A percentile compares a stretch with the other conserved stretches of the same genome.
Evolutionary conservation across 2,113 vertebrate genomes (phyloP).

Genomic region (Pedionomus torquatus): DNA sequence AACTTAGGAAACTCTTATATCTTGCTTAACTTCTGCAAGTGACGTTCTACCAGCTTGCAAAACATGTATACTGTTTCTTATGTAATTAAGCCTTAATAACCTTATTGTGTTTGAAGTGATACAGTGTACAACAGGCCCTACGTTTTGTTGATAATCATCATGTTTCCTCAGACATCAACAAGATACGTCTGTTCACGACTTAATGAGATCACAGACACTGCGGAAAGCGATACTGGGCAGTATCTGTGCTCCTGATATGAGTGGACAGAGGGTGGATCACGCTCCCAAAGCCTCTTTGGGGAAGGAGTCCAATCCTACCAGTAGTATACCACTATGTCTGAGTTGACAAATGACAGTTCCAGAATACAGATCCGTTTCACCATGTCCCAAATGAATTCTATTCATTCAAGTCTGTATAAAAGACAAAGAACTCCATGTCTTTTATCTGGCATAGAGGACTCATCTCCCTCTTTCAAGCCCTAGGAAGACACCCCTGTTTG

Average conservation of each 20-base stretch:
- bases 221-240: slow-evolving; percentile 31
- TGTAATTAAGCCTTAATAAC: slow-evolving; percentile 72
- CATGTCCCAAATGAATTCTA: neutral
- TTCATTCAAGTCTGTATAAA: neutral
- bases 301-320: neutral
- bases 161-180: slow-evolving; percentile 69
- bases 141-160: slow-evolving; percentile 64
- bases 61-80: slow-evolving; percentile 70
- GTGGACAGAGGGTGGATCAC: neutral
- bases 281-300: neutral
- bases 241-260: neutral
- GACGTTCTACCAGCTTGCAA: slow-evolving; percentile 72
- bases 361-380: neutral
- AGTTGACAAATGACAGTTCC: neutral
- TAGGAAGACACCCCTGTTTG: neutral
- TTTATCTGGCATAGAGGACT: neutral
- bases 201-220: slow-evolving; percentile 51
- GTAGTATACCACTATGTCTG: neutral
- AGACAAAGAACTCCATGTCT: neutral
- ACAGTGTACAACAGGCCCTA: slow-evolving; percentile 44
- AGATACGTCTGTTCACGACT: slow-evolving; percentile 46
- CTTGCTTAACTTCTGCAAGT: slow-evolving; percentile 70
- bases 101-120: slow-evolving; percentile 72
- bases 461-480: neutral
- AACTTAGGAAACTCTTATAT: slow-evolving; percentile 73